Percentiles rank a stretch among this genome's conserved stretches.
These are phyloP conservation scores for Halcyon chelicuti DNA, from an alignment of 2,797 vertebrate genomes.

Conservation along the genomic window DNA sequence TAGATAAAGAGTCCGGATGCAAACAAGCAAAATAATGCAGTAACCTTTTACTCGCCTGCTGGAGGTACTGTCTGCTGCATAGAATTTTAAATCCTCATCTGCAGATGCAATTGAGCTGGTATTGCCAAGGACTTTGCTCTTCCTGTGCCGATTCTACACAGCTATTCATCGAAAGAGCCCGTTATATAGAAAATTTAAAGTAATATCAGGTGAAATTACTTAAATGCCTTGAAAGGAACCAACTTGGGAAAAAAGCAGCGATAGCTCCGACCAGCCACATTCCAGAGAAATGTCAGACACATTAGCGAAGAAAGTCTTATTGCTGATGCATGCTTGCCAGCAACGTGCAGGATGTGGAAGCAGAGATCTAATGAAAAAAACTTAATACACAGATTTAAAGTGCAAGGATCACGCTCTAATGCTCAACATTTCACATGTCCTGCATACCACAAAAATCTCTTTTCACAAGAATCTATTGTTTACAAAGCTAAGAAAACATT, in stretches of 20 bases:
- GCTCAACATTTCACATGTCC: slow-evolving; percentile 41
- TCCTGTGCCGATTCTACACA: slow-evolving; percentile 73
- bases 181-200: slow-evolving; percentile 71
- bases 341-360: slow-evolving; percentile 56
- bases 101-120: slow-evolving; percentile 81
- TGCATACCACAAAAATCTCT: slow-evolving; percentile 47
- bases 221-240: slow-evolving; percentile 54
- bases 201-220: slow-evolving; percentile 74
- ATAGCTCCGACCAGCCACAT: slow-evolving; percentile 44
- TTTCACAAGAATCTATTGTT: slow-evolving; percentile 40
- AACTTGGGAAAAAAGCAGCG: slow-evolving; percentile 65
- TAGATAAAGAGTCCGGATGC: slow-evolving; percentile 74
- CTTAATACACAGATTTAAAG: slow-evolving; percentile 67
- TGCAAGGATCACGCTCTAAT: slow-evolving; percentile 50
- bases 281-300: slow-evolving; percentile 54
- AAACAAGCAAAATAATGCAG: slow-evolving; percentile 83
- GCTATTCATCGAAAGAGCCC: slow-evolving; percentile 71
- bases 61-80: slow-evolving; percentile 84
- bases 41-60: slow-evolving; percentile 86
- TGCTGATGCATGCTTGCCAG: slow-evolving; percentile 68
- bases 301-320: slow-evolving; percentile 59
- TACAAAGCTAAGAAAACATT: background rate
- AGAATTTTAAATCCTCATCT: slow-evolving; percentile 85
- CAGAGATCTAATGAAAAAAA: slow-evolving; percentile 71
- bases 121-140: slow-evolving; percentile 80